Conservation (phyloP, 2,888 invertebrate species). For the Drosophila nigricruria region DNA sequence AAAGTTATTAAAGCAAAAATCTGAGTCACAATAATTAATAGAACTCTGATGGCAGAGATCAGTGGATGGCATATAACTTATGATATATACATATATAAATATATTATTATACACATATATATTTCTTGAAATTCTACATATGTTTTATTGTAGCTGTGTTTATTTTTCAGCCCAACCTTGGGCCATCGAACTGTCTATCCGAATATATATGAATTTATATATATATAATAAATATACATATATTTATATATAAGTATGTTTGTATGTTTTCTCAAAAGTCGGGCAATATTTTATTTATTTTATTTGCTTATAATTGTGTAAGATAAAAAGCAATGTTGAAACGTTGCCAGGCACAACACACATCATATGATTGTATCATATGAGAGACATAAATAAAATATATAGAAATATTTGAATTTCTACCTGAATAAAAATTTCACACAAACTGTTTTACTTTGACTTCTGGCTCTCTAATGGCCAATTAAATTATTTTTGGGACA, state of each 20-base stretch:
- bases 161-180: conserved; percentile 58
- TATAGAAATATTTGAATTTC: background rate
- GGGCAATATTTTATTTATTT: conserved; percentile 67
- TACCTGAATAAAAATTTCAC: conserved; percentile 4
- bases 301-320: conserved; percentile 58
- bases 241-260: conserved; percentile 9
- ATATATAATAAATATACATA: conserved; percentile 2
- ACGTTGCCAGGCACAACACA: conserved; percentile 33
- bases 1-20: conserved; percentile 5
- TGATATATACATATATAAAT: background rate
- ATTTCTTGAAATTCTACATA: conserved; percentile 40
- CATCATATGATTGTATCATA: conserved; percentile 45
- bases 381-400: conserved; percentile 28
- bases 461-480: background rate
- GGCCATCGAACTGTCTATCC: conserved; percentile 57
- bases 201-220: conserved; percentile 13
- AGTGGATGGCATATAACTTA: conserved; percentile 13
- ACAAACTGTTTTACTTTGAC: background rate
- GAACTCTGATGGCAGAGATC: conserved; percentile 24
- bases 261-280: conserved; percentile 20
- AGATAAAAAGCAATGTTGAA: conserved; percentile 53
- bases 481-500: background rate
- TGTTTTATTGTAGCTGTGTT: conserved; percentile 50
- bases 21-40: conserved; percentile 52
- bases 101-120: background rate